Base-by-base conservation (phyloP, 2,888 invertebrate genomes). In the Xestoiulus laeticollis region DNA sequence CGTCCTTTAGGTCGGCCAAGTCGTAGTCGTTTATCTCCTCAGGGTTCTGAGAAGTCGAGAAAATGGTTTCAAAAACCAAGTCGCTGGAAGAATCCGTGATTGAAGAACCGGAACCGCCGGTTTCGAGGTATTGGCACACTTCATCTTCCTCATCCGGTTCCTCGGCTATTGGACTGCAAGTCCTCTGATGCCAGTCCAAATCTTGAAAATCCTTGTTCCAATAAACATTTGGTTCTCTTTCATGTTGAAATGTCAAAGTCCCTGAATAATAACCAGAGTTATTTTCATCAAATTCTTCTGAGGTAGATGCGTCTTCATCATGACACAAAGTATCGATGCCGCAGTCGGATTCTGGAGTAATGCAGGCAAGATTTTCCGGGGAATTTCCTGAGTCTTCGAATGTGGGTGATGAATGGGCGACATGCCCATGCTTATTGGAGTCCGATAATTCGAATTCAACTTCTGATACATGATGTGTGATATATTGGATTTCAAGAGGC, bases 21-120 rank as follows among this genome's bases (percentile, higher is more conserved):
- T 85, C 85, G 85, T 85, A 43, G 38, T 85, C 85, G 85, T 85
- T 85, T 83, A 83, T 83, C 85, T 38, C 43, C 85, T 85, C 85
- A 26, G 85, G 26, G 33, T 43, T 22, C 33, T 26, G 85, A 85
- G 85, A 44, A 85, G 85, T 85, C 85, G 85, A 85, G 16, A 44
- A 38, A 33, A 85, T 44, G 43, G 85, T 85, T 85, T 85, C 43
- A 43, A 85, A 85, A 44, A 85, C 43, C 26, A 38, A 44, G 32
- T 85, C 85, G 85, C 85, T 85, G 14, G 85, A 85, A 16, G 85
- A 85, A 30, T 16, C 33, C 33, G 83, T 33, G 32, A 26, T 83
- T 30, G 83, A 30, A 30, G 83, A 83, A 83, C 30, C 16, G n/a
- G n/a, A 38, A 26, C 22, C n/a, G 43, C 38, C 8, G 38, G 38